Percentiles rank a stretch among this genome's conserved stretches.
Evolutionary conservation across 2,888 invertebrate species (phyloP).

Genomic region (Himalopsyche kuldschensis): DNA sequence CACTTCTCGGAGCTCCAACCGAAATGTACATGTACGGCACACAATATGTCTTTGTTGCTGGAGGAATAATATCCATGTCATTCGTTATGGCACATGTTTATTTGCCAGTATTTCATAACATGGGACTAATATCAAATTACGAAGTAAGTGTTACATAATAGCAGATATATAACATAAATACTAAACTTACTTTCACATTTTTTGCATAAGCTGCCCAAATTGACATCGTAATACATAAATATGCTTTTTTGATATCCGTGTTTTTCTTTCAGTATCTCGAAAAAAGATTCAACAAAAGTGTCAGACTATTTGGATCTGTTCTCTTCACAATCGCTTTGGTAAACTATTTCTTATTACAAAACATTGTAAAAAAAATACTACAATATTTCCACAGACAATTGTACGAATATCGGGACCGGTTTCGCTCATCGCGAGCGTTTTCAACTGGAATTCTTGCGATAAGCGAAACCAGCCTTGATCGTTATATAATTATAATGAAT

Average conservation of each 20-base stretch:
- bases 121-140: constrained; percentile 76
- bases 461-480: no score
- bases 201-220: no score
- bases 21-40: constrained; percentile 82
- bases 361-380: no score
- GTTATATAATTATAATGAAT: no score
- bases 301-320: constrained; percentile 70
- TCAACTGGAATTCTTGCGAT: no score
- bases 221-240: no score
- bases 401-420: no score
- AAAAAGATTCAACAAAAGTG: constrained; percentile 68
- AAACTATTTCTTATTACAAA: constrained; percentile 46
- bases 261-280: constrained; percentile 67
- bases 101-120: constrained; percentile 73
- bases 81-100: constrained; percentile 68
- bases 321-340: constrained; percentile 71
- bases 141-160: constrained; percentile 59
- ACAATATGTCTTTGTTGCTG: constrained; percentile 69
- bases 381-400: no score
- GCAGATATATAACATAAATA: neutral
- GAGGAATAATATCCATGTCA: constrained; percentile 67
- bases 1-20: constrained; percentile 75
- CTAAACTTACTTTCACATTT: no score
- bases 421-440: no score
- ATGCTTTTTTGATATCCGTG: neutral